Base-by-base conservation (phyloP, 2,888 invertebrate species). In the Lottia gigantea region DNA sequence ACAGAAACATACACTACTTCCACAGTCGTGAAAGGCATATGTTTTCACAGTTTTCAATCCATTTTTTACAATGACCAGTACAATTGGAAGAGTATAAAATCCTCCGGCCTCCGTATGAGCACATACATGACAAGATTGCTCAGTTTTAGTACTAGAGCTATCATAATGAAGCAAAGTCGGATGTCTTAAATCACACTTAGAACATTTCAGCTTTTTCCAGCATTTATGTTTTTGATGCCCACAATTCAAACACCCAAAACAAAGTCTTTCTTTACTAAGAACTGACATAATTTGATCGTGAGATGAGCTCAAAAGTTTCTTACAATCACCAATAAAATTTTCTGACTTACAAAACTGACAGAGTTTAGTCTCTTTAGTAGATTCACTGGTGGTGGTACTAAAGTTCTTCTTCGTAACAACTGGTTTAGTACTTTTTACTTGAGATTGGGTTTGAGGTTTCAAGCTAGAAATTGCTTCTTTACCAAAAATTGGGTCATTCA, bases 21-120 rank as follows among this genome's bases (percentile, higher is more conserved):
- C 66, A 12, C 61, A n/a, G 40, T 70, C 70, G 11, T 66, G 45
- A 31, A 70, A 70, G 8, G 70, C 70, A 55, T 70, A 70, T 19
- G 67, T 67, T 19, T 62, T 46, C 6, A 61, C 61, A 15, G 61
- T n/a, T 62, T 46, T n/a, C 23, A 19, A 23, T 3, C 67, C 26
- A 16, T 66, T 46, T 19, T 62, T 63, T 31, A 46, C 12, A 25
- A 25, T 55, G 7, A 70, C 66, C 26, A 7, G 25, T 1, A 70
- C 71, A 2, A 68, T 68, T n/a, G 70, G 26, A 3, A 71, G 69
- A 11, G 68, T 46, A 68, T 63, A 70, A 26, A 63, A 63, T 4
- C 25, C 15, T 14, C 25, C 64, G 12, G 46, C 45, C 19, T 49
- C 62, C n/a, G 12, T 62, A 49, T 23, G 63, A 15, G 26, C 68